Base-by-base conservation (phyloP, 2,797 vertebrate species). In the Dermochelys coriacea region DNA sequence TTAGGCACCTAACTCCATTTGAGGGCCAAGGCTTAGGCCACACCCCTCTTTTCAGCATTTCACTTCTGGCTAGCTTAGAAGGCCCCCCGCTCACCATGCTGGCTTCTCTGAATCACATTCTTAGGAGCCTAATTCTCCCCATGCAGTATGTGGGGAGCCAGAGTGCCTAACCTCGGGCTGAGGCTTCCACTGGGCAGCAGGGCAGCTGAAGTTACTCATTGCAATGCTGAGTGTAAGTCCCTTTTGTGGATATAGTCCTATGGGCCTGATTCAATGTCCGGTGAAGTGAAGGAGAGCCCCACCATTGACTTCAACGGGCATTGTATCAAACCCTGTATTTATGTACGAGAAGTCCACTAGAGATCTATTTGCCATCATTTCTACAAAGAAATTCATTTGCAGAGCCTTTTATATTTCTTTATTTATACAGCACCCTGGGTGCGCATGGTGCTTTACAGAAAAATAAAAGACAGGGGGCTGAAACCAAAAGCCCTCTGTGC, bases 401-500 rank as follows among this genome's bases (percentile, higher is more conserved):
- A 51, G 45, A 59, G 50, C 0, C 1, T n/a, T 61, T 59, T 59
- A 31, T 87, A 11, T 50, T 2, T 77, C 27, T 59, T 45, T 89
- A 16, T 50, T 2, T 78, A 31, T 88, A 21, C 77, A 85, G 47
- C 9, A 84, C 3, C 11, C 52, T 47, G 64, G 64, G 29, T 77
- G 23, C 12, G 75, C 27, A 45, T 8, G 51, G 6, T 59, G 52
- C 29, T 90, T 89, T 79, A 23, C 52, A 86, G 21, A 74, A 90
- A 90, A 93, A 50, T 6, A 68, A 80, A 93, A 93, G 51, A 80
- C 10, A 41, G 59, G 45, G 23, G 31, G 1, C 6, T 6, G 49
- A 87, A 77, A 91, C 0, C 0, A 0, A 12, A 71, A 37, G 1
- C 19, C 29, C 54, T 77, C 82, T 85, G 16, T 91, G 2, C 90